A percentile compares a stretch with the other conserved stretches of the same genome.
Conservation (phyloP, 2,888 invertebrate species). For the Drosophila neoperkinsi region DNA sequence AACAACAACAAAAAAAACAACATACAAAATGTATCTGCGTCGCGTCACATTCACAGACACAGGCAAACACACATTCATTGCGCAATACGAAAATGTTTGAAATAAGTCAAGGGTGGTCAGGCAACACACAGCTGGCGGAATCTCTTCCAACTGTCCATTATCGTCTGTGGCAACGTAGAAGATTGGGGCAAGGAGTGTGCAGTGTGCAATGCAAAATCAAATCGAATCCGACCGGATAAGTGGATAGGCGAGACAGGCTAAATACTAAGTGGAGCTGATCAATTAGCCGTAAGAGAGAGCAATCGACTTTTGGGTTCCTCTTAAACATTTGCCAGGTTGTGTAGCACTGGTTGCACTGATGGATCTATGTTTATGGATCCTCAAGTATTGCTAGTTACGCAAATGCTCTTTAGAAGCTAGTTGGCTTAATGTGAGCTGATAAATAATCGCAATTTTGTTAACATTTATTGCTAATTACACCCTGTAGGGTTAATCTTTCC, state of each 20-base stretch:
- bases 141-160: neutral
- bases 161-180: neutral
- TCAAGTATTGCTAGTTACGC: neutral
- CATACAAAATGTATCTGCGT: constrained; percentile 31
- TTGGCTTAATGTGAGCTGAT: neutral
- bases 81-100: constrained; percentile 50
- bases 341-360: neutral
- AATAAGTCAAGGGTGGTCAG: constrained; percentile 33
- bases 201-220: neutral
- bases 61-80: constrained; percentile 27
- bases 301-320: neutral
- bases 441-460: neutral
- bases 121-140: neutral
- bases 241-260: neutral
- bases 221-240: neutral
- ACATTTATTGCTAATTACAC: neutral
- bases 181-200: neutral
- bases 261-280: neutral
- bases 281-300: neutral
- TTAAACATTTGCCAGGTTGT: neutral
- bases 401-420: neutral
- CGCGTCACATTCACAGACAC: constrained; percentile 17
- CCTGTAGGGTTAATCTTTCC: neutral
- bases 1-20: constrained; percentile 2
- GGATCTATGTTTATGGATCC: neutral